phyloP scores from a whole-genome alignment of 2,113 vertebrate species.

The Xiphophorus couchianus region DNA sequence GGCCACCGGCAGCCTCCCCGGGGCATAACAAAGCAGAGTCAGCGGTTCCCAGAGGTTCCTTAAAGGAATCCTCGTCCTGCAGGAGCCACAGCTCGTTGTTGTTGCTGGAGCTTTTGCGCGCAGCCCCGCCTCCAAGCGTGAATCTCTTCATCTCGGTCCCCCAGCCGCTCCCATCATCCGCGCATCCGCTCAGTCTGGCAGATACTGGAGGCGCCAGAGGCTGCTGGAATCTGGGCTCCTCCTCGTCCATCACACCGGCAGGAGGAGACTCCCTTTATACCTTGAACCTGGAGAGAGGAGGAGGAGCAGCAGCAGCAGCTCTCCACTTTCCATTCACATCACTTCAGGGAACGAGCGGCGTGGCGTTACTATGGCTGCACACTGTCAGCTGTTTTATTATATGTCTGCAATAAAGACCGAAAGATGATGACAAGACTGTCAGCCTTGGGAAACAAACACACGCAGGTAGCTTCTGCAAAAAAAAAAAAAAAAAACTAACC shows the following conservation, averaged over 20 bases:
- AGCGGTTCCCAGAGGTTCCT: conserved; percentile 46
- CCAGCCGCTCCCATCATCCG: conserved; percentile 58
- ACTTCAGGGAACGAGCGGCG: conserved; percentile 38
- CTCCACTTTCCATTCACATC: conserved; percentile 46
- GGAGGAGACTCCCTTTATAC: conserved; percentile 19
- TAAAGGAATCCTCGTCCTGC: conserved; percentile 56
- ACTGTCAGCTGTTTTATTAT: conserved; percentile 43
- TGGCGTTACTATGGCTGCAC: conserved; percentile 70
- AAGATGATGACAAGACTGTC: background rate
- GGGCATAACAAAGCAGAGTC: conserved; percentile 59
- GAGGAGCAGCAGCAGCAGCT: conserved; percentile 40
- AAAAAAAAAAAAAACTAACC: background rate
- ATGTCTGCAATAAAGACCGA: background rate
- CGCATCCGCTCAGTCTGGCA: conserved; percentile 27
- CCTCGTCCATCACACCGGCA: conserved; percentile 68
- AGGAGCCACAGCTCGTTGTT: conserved; percentile 73
- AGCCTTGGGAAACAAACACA: conserved; percentile 7
- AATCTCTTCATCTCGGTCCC: conserved; percentile 69
- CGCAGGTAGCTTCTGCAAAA: background rate
- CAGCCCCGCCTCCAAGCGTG: conserved; percentile 79
- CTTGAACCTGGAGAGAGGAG: conserved; percentile 47
- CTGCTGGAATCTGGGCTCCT: conserved; percentile 69
- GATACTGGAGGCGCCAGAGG: conserved; percentile 18
- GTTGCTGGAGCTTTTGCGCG: conserved; percentile 73
- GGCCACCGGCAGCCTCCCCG: conserved; percentile 61